Evolutionary conservation across 1,140 invertebrate genomes (phyloP).

Genomic region (Saccostrea cuccullata): DNA sequence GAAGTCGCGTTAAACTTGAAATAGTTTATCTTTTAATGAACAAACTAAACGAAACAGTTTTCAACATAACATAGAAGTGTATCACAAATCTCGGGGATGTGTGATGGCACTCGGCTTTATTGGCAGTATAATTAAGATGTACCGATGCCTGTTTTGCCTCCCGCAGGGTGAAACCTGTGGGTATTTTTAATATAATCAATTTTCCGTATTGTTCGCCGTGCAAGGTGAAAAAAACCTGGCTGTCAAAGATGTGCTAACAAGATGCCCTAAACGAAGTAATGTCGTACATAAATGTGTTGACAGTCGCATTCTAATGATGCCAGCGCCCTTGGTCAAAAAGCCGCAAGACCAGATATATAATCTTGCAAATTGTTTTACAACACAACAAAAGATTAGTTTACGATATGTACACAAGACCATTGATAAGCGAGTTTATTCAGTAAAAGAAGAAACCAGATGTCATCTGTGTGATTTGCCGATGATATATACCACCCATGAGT

Average conservation of each 20-base stretch:
- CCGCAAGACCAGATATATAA: constrained; percentile 13
- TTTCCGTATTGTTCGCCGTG: constrained; percentile 8
- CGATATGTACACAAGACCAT: background rate
- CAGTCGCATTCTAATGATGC: background rate
- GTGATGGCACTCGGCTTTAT: constrained; percentile 3
- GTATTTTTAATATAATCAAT: constrained; percentile 30
- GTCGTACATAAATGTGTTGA: constrained; percentile 20
- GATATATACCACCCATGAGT: constrained; percentile 35
- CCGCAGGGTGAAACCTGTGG: constrained; percentile 27
- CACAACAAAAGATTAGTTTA: constrained; percentile 36
- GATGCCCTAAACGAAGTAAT: constrained; percentile 19
- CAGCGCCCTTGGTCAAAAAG: constrained; percentile 17
- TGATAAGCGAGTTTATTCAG: constrained; percentile 30
- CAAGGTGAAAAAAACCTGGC: background rate
- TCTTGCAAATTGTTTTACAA: constrained; percentile 32
- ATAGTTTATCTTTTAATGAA: background rate
- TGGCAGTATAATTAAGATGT: constrained; percentile 19
- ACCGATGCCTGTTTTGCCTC: constrained; percentile 21
- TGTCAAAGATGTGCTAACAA: background rate
- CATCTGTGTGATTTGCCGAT: background rate
- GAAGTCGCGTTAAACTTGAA: too few relatives aligned
- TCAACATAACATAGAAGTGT: background rate
- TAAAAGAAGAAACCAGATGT: constrained; percentile 33
- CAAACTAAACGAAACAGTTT: background rate
- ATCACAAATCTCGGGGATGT: background rate